phyloP scores from a whole-genome alignment of 2,113 vertebrate genomes.

The Charina bottae region DNA sequence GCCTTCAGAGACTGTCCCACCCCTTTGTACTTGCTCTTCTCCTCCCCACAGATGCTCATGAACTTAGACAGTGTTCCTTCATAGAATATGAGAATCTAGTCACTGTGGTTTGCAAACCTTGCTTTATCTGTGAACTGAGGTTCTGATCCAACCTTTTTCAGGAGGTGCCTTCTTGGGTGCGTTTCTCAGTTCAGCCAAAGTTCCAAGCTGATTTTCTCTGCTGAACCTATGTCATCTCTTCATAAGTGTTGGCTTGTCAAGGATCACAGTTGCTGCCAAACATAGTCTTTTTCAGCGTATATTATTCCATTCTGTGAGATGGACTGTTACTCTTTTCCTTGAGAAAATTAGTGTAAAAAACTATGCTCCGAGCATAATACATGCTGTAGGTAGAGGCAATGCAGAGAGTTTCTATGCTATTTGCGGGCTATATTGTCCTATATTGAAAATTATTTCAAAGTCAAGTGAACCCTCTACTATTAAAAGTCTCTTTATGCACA shows the following conservation, averaged over 20 bases:
- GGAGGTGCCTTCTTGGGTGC: too few relatives aligned
- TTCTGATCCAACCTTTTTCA: too few relatives aligned
- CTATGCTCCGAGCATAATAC: not conserved
- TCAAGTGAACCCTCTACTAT: slow-evolving; percentile 48
- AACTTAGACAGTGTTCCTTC: too few relatives aligned
- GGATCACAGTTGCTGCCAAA: not conserved
- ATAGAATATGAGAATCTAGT: too few relatives aligned
- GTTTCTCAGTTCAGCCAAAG: not conserved
- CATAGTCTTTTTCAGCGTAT: not conserved
- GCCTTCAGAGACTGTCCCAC: too few relatives aligned
- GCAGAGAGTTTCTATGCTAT: not conserved
- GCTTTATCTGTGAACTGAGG: too few relatives aligned
- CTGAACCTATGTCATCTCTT: not conserved
- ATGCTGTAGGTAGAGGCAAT: not conserved
- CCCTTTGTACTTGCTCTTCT: too few relatives aligned
- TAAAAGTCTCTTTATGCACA: slow-evolving; percentile 45
- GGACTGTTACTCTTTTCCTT: not conserved
- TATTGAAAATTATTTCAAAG: slow-evolving; percentile 50
- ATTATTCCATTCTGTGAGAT: not conserved
- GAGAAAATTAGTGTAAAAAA: not conserved
- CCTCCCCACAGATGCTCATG: too few relatives aligned
- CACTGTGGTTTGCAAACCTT: too few relatives aligned
- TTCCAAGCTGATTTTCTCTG: too few relatives aligned
- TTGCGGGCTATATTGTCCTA: not conserved
- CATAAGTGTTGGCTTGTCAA: not conserved